A percentile compares a stretch with the other conserved stretches of the same genome.
Evolutionary conservation across 2,797 vertebrate genomes (phyloP).

Genomic region (Megaceryle alcyon): DNA sequence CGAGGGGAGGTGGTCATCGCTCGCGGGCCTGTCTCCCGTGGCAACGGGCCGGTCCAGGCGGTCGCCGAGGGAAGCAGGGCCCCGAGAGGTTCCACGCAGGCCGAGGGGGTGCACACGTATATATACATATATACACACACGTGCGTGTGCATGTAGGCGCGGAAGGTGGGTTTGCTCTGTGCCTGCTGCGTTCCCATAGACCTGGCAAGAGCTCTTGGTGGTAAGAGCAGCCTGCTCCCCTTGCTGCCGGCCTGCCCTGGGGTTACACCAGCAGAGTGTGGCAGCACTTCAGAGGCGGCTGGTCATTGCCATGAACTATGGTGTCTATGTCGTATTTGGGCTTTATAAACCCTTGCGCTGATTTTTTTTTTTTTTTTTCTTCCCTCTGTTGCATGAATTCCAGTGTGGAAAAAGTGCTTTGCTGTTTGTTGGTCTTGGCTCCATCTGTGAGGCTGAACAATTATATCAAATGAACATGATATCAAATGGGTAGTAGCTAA

Average conservation of each 20-base stretch:
- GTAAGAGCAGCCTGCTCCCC: not conserved
- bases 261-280: fast-evolving
- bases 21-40: too few species aligned
- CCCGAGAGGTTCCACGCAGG: too few species aligned
- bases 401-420: not conserved
- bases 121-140: too few species aligned
- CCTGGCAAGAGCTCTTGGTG: not conserved
- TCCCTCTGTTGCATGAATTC: fast-evolving
- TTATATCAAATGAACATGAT: too few species aligned
- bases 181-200: fast-evolving
- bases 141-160: fast-evolving
- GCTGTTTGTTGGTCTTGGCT: fast-evolving
- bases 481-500: too few species aligned
- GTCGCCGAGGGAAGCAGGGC: not conserved
- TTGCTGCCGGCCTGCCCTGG: fast-evolving
- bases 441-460: fast-evolving
- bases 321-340: fast-evolving
- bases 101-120: too few species aligned
- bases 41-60: not conserved
- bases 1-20: too few species aligned
- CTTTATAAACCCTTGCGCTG: not conserved
- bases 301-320: fast-evolving
- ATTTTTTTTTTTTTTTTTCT: too few species aligned
- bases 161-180: not conserved
- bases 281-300: not conserved